Percentiles rank a stretch among this genome's conserved stretches.
Evolutionary conservation across 2,113 vertebrate species (phyloP).

Genomic region (Pyrgilauda ruficollis): DNA sequence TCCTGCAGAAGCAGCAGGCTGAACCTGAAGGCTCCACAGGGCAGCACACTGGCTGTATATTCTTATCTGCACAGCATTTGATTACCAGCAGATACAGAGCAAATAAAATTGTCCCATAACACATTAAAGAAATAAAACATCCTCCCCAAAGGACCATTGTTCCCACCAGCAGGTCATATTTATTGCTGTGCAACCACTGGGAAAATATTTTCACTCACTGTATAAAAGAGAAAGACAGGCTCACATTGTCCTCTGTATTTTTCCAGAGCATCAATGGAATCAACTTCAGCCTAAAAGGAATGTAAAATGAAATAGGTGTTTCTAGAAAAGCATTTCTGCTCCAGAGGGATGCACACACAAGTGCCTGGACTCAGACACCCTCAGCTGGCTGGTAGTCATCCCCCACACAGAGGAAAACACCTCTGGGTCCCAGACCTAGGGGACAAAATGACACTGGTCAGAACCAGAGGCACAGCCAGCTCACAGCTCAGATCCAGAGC

Average conservation of each 20-base stretch:
- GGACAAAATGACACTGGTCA: not conserved
- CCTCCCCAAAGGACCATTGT: not conserved
- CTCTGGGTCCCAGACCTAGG: not conserved
- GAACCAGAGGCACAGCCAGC: not conserved
- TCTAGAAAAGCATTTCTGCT: not conserved
- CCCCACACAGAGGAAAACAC: not conserved
- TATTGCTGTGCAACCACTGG: not conserved
- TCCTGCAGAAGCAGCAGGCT: not conserved
- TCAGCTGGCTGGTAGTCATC: not conserved
- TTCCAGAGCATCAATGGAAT: conserved; percentile 84
- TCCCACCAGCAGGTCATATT: not conserved
- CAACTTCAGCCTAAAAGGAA: conserved; percentile 85
- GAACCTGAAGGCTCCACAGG: not conserved
- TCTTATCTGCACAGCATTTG: not conserved
- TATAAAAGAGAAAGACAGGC: conserved; percentile 90
- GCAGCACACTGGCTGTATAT: not conserved
- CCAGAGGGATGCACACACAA: not conserved
- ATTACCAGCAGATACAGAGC: not conserved
- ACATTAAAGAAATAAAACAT: not conserved
- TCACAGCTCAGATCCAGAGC: not conserved
- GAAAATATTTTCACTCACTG: conserved; percentile 75
- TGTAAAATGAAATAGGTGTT: not conserved
- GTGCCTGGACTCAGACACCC: not conserved
- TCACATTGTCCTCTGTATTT: conserved; percentile 87
- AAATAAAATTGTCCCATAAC: not conserved